These are phyloP conservation scores for Drosophila triauraria DNA, from an alignment of 1,140 invertebrate genomes.

Conservation along the genomic window DNA sequence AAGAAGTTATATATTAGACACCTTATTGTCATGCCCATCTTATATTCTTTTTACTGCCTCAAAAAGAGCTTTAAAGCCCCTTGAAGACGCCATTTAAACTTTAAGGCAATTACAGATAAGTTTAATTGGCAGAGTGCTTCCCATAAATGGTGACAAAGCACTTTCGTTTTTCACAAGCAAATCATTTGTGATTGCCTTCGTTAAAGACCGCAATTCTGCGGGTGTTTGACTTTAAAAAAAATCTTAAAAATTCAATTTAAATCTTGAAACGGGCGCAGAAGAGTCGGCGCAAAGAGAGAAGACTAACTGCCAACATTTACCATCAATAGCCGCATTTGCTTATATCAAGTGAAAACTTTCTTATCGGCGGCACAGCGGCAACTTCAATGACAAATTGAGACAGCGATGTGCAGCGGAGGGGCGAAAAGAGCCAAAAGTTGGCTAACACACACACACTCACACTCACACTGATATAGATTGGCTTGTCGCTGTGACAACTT, in stretches of 20 bases:
- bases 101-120: conserved; percentile 34
- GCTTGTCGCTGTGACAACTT: conserved; percentile 71
- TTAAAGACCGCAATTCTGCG: conserved; percentile 7
- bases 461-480: conserved; percentile 27
- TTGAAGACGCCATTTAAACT: not conserved
- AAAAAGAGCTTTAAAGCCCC: not conserved
- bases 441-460: conserved; percentile 41
- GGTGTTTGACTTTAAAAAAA: conserved; percentile 10
- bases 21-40: not conserved
- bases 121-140: conserved; percentile 18
- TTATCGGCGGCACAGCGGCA: conserved; percentile 73
- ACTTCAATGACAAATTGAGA: conserved; percentile 82
- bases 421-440: conserved; percentile 53
- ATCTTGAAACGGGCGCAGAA: conserved; percentile 12
- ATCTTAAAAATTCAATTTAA: conserved; percentile 33
- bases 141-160: conserved; percentile 52
- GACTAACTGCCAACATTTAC: conserved; percentile 60
- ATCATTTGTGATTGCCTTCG: conserved; percentile 20
- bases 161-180: conserved; percentile 42
- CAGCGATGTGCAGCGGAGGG: conserved; percentile 38
- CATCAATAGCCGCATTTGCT: conserved; percentile 77
- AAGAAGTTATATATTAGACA: not conserved
- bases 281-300: conserved; percentile 2
- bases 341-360: conserved; percentile 77
- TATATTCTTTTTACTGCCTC: too few species aligned